phyloP scores from a whole-genome alignment of 64 coral and sea anemone genomes.

The Porites australiensis region DNA sequence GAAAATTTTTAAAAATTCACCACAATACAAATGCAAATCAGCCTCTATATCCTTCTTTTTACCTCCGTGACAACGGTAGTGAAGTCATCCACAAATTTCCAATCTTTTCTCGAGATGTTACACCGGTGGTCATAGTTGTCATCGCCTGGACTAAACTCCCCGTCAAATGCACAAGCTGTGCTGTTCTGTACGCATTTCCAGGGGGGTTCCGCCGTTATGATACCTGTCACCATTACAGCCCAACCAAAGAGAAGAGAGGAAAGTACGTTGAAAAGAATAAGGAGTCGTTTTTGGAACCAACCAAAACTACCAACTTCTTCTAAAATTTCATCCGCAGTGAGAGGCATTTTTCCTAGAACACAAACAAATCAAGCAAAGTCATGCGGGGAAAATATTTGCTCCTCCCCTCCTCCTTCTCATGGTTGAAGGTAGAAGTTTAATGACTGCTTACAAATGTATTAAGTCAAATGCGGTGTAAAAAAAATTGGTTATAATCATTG shows the following conservation, averaged over 20 bases:
- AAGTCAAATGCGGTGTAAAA: no score
- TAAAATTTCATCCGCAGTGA: slow-evolving; percentile 64
- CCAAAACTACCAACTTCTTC: slow-evolving; percentile 80
- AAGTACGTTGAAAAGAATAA: slow-evolving; percentile 20
- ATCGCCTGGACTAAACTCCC: not conserved
- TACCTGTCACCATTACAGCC: slow-evolving; percentile 46
- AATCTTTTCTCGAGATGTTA: slow-evolving; percentile 61
- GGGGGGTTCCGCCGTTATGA: slow-evolving; percentile 41
- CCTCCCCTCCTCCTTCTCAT: not conserved
- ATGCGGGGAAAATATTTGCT: not conserved
- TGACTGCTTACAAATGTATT: no score
- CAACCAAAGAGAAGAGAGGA: not conserved
- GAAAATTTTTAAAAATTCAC: no score
- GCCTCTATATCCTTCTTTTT: not conserved
- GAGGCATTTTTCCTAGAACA: slow-evolving; percentile 37
- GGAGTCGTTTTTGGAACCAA: slow-evolving; percentile 45
- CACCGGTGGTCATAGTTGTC: slow-evolving; percentile 62
- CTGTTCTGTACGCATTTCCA: slow-evolving; percentile 59
- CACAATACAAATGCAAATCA: no score
- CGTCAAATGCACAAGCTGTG: slow-evolving; percentile 28
- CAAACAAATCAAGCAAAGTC: not conserved
- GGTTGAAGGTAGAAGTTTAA: no score
- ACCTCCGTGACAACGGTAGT: slow-evolving; percentile 56
- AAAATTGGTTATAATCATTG: no score
- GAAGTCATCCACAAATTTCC: slow-evolving; percentile 68